Base-by-base conservation (phyloP, 2,888 invertebrate genomes). In the Chloroclystis v-ata region DNA sequence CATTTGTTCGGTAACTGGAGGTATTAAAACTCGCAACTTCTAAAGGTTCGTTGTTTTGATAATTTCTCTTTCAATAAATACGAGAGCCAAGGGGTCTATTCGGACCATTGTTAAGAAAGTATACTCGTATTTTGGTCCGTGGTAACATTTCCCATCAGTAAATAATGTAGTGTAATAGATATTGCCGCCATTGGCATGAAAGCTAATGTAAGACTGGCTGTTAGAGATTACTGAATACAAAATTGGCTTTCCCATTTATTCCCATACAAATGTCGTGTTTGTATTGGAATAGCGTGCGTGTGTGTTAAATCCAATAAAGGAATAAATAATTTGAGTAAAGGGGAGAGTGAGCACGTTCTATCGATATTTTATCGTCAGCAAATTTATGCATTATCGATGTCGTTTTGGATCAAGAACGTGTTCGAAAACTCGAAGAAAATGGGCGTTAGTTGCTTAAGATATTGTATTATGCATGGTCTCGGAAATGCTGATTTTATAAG, bases 351-450 rank as follows among this genome's bases (percentile, higher is more conserved):
- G 56, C 65, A 62, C 63, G 65, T 62, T 47, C 59, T 30, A 42
- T 47, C 48, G 38, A 63, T 62, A 65, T 62, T 59, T 56, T 60
- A 61, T 54, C 54, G 55, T 54, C 43, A 57, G 49, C 47, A 56
- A 56, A 57, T 59, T 61, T 60, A 61, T 63, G 56, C 55, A 56
- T 56, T 62, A 59, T 59, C 56, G 56, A 52, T 55, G 55, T 54
- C 57, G 45, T 56, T 54, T 47, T 9, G 35, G 47, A 55, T 52
- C 44, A 16, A 39, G 44, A 42, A 52, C 48, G 50, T 56, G 55
- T 51, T 43, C 45, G 47, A 46, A 47, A 49, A 40, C 45, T 40
- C 32, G 39, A 38, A 39, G 28, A 47, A 50, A 42, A 35, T 43
- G 43, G 35, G 39, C 1, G 10, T 24, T n/a, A 16, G 5, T 33